These are phyloP conservation scores for Rhinoderma darwinii DNA, from an alignment of 2,113 vertebrate genomes.

Conservation along the genomic window DNA sequence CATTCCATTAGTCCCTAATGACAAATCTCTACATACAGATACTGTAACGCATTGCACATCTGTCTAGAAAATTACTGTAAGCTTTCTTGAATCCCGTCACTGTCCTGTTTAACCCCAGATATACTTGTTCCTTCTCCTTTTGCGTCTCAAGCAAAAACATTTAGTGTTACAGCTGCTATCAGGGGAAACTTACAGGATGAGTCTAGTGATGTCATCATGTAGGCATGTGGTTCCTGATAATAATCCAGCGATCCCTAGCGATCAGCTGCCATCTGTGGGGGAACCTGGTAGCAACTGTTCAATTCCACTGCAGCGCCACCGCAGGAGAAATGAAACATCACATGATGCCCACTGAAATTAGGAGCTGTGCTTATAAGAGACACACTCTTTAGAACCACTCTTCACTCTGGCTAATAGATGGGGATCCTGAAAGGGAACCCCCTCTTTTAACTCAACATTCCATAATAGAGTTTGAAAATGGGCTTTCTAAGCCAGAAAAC, in stretches of 20 bases:
- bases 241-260: background rate
- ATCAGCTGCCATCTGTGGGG: background rate
- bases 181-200: background rate
- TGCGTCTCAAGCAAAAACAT: background rate
- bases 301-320: no score
- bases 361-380: background rate
- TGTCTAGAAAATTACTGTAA: conserved; percentile 39
- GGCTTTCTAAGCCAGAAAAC: no score
- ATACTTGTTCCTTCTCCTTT: background rate
- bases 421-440: no score
- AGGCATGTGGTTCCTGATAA: no score
- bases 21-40: conserved; percentile 38
- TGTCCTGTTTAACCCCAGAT: conserved; percentile 13
- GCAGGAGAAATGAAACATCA: background rate
- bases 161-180: background rate
- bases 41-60: conserved; percentile 27
- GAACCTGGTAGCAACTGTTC: background rate
- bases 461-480: no score
- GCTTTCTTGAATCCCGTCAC: conserved; percentile 19
- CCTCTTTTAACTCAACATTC: no score
- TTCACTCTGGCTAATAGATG: background rate
- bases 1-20: conserved; percentile 36
- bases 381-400: background rate
- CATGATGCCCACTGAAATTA: background rate
- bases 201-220: background rate